A percentile compares a stretch with the other conserved stretches of the same genome.
Evolutionary conservation across 1,140 invertebrate genomes (phyloP).

Genomic region (Muscidifurax raptorellus): DNA sequence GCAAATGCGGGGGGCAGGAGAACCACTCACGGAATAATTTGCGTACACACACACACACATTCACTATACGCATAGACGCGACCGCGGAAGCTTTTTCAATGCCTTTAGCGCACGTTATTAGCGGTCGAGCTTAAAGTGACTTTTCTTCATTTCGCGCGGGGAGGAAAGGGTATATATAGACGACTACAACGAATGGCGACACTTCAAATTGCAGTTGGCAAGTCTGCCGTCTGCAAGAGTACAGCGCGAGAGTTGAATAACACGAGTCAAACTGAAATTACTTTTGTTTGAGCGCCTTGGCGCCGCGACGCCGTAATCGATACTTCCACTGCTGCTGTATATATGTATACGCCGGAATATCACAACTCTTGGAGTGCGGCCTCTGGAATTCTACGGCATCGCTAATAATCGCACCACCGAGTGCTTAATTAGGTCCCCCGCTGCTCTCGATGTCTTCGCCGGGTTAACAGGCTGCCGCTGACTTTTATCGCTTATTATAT

Average conservation of each 20-base stretch:
- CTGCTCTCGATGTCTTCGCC: not conserved
- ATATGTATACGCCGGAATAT: not conserved
- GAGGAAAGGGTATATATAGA: not conserved
- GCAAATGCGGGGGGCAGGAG: not conserved
- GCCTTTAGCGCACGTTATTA: not conserved
- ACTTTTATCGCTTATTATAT: constrained; percentile 25
- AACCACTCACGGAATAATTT: too few species aligned
- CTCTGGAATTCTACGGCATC: not conserved
- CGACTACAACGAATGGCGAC: not conserved
- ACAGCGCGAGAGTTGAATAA: constrained; percentile 2
- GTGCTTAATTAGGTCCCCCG: constrained; percentile 1
- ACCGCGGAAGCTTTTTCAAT: too few species aligned
- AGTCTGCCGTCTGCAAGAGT: not conserved
- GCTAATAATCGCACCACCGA: not conserved
- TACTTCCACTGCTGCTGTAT: not conserved
- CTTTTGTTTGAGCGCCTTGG: constrained; percentile 10
- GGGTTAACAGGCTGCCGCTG: not conserved
- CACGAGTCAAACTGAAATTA: constrained; percentile 28
- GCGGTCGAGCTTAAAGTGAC: not conserved
- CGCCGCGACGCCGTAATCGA: not conserved
- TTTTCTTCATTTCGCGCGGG: not conserved
- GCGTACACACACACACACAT: too few species aligned
- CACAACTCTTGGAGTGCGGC: not conserved
- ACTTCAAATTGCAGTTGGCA: constrained; percentile 4
- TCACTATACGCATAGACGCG: too few species aligned